Evolutionary conservation across 2,113 vertebrate genomes (phyloP), one percentile per base, ranked within the genome.

Genomic region (Sapayoa aenigma): DNA sequence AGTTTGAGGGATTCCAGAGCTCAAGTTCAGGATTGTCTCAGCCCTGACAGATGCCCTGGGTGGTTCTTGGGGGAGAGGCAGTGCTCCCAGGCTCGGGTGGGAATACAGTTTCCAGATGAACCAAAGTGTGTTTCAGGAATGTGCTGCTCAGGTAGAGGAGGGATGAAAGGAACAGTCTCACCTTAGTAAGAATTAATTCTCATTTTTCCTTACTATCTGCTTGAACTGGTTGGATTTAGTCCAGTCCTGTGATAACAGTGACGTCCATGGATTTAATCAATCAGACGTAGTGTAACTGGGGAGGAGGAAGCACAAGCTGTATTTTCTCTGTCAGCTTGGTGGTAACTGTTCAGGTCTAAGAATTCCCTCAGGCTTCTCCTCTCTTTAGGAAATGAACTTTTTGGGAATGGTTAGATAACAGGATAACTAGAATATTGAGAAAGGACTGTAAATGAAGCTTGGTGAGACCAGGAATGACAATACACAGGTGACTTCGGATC

Each of bases 21-120:
- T 21, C 60, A 15, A 0, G 12, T 8, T 31, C 9, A 12, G 91
- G 21, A 1, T 67, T 63, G 47, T 62, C 12, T 24, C 39, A 3
- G 39, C 24, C 50, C 30, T 4, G 2, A 0, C 17, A 27, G 19
- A 1, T 75, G 58, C 53, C 22, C 14, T 14, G 9, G 12, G 42
- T 10, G 5, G 19, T 0, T 71, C 8, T 1, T 7, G n/a, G 49
- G 77, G n/a, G 17, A 67, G 58, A 37, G 62, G 12, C 25, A 7
- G 14, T 3, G 9, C 20, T 79, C 31, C 21, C 28, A 19, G 46
- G 30, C 37, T 71, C 1, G 0, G 0, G 2, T 50, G 84, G 74
- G 35, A 80, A 13, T 49, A 11, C 8, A 5, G 30, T 39, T 83
- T 47, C 49, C 65, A 65, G 10, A 6, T 22, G 37, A 75, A 1